phyloP scores from a whole-genome alignment of 2,113 vertebrate genomes.

The Parotia lawesii region DNA sequence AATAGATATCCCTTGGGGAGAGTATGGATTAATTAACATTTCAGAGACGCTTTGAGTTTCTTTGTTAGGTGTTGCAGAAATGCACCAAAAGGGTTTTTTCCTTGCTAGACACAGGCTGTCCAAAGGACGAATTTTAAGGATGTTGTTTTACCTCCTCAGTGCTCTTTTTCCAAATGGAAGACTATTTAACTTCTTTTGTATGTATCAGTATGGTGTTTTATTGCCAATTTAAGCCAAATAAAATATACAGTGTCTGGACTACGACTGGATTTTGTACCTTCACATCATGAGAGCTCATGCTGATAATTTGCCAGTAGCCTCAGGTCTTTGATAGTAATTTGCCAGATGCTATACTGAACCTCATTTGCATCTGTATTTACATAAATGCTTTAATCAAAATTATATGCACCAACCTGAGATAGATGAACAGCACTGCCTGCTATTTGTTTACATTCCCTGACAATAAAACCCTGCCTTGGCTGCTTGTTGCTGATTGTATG shows the following conservation, averaged over 20 bases:
- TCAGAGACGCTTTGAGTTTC: constrained; percentile 16
- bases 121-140: not conserved
- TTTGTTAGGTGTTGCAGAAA: constrained; percentile 39
- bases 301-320: constrained; percentile 43
- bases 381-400: constrained; percentile 62
- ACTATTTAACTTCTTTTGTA: not conserved
- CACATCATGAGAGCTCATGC: not conserved
- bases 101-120: not conserved
- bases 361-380: constrained; percentile 59
- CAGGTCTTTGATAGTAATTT: constrained; percentile 35
- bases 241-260: not conserved
- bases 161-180: not conserved
- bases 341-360: constrained; percentile 33
- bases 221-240: not conserved
- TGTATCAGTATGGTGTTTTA: not conserved
- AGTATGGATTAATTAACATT: constrained; percentile 53
- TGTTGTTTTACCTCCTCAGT: constrained; percentile 9
- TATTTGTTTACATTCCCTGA: constrained; percentile 26
- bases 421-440: not conserved
- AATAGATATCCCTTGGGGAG: constrained; percentile 2
- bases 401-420: not conserved
- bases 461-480: not conserved
- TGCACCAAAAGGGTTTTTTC: not conserved
- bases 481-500: not conserved
- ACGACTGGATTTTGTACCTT: not conserved